Base-by-base conservation (phyloP, 2,888 invertebrate species). In the Dromius quadrimaculatus region DNA sequence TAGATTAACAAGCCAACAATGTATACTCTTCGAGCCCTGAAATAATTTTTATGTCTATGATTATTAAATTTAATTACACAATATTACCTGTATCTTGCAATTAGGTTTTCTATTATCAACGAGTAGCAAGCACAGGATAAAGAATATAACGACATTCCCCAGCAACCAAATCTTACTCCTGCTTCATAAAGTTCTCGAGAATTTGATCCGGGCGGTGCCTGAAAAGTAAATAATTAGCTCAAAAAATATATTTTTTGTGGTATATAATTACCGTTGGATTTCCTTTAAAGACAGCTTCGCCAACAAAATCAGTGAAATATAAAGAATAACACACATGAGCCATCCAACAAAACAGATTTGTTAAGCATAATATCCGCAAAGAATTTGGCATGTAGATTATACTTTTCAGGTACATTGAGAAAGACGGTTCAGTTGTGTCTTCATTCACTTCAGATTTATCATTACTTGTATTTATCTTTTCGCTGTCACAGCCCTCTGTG, bases 271-370 rank as follows among this genome's bases (percentile, higher is more conserved):
- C 92, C 79, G 88, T 89, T n/a, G 94, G 95, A 83, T 93, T 88
- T 0, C 95, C 95, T n/a, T 88, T 87, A 79, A 92, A 96, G 13
- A 95, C 94, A 8, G 93, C 90, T 82, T 96, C 94, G 0, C 94
- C 95, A 1, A 95, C 97, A 79, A 97, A 98, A 83, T 97, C 97
- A 0, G 97, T 98, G 81, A 98, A 97, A 82, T 97, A 97, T 3
- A 98, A 84, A 0, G 97, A 97, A 80, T 97, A 98, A 81, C 97
- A 97, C 45, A 98, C 96, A 76, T 98, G 93, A 0, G 97, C 95
- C 96, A 97, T 97, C 97, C 97, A 98, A 79, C 96, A 97, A 83
- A 97, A 97, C 32, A 97, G 86, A 84, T 97, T 97, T 9, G 97
- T 97, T 72, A 96, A 80, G 78, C 97, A 97, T 8, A 97, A 88